phyloP scores from a whole-genome alignment of 2,797 vertebrate species.

The Sebastes melanostomus region DNA sequence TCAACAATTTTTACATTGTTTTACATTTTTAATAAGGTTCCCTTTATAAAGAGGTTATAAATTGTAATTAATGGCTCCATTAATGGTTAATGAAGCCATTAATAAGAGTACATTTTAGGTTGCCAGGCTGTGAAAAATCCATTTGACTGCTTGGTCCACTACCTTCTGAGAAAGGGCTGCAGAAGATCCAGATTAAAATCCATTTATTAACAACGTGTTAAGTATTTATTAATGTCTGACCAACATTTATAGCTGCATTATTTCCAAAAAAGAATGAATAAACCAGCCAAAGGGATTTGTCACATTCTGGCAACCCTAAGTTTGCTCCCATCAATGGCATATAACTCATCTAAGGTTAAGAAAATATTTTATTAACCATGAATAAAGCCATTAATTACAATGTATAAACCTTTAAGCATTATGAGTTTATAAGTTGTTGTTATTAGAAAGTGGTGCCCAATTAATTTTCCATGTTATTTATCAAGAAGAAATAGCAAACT shows the following conservation, averaged over 20 bases:
- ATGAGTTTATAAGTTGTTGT: too few relatives aligned
- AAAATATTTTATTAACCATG: background rate
- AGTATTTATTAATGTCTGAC: background rate
- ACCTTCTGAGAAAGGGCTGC: background rate
- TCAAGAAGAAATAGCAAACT: background rate
- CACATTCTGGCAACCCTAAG: background rate
- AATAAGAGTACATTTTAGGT: background rate
- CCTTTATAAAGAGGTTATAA: too few relatives aligned
- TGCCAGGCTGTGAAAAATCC: background rate
- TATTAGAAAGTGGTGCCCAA: background rate
- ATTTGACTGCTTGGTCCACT: background rate
- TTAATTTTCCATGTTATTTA: background rate
- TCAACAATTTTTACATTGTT: too few relatives aligned
- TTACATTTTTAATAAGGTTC: too few relatives aligned
- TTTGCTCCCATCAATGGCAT: too few relatives aligned
- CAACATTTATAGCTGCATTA: background rate
- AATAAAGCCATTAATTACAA: background rate
- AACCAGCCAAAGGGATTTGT: background rate
- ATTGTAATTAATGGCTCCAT: too few relatives aligned
- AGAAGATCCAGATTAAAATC: too few relatives aligned
- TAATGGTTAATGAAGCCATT: too few relatives aligned
- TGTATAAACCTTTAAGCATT: background rate
- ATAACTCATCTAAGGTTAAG: background rate
- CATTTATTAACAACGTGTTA: background rate
- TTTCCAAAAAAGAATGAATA: background rate